Conservation (phyloP, 2,888 invertebrate genomes). For the Ormyrus labotus region DNA sequence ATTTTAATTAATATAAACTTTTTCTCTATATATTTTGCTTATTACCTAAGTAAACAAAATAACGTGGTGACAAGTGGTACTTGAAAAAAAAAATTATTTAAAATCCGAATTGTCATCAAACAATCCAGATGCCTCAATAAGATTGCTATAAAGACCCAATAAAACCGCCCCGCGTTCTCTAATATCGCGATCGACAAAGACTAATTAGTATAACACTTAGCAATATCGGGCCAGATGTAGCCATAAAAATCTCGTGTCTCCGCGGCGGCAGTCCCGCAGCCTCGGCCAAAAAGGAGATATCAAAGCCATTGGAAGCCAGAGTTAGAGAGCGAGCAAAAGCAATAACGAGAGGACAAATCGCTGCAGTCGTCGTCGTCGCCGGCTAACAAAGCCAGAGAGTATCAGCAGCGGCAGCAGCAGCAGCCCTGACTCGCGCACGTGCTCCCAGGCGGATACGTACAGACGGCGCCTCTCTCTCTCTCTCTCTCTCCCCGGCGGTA, state of each 20-base stretch:
- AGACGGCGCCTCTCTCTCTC: background rate
- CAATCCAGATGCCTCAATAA: too few relatives aligned
- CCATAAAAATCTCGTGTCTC: slow-evolving; percentile 19
- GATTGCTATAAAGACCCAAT: too few relatives aligned
- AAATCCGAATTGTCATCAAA: too few relatives aligned
- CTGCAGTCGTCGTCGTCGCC: slow-evolving; percentile 17
- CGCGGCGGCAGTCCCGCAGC: background rate
- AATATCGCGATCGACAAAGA: background rate
- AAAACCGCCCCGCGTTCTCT: too few relatives aligned
- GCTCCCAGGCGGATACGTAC: background rate
- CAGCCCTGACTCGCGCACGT: slow-evolving; percentile 13
- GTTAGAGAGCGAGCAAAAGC: slow-evolving; percentile 43
- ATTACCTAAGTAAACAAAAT: too few relatives aligned
- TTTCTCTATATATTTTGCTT: too few relatives aligned
- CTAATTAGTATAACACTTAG: slow-evolving; percentile 32
- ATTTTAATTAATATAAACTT: too few relatives aligned
- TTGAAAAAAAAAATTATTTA: too few relatives aligned
- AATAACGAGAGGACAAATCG: slow-evolving; percentile 57
- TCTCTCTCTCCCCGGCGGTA: background rate
- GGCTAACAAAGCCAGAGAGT: slow-evolving; percentile 17
- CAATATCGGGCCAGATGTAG: slow-evolving; percentile 45
- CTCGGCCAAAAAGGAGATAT: slow-evolving; percentile 48
- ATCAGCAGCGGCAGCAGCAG: too few relatives aligned
- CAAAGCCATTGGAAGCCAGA: slow-evolving; percentile 40
- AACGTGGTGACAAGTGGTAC: too few relatives aligned